phyloP scores from a whole-genome alignment of 2,888 invertebrate species.

The Geotrupes spiniger region DNA sequence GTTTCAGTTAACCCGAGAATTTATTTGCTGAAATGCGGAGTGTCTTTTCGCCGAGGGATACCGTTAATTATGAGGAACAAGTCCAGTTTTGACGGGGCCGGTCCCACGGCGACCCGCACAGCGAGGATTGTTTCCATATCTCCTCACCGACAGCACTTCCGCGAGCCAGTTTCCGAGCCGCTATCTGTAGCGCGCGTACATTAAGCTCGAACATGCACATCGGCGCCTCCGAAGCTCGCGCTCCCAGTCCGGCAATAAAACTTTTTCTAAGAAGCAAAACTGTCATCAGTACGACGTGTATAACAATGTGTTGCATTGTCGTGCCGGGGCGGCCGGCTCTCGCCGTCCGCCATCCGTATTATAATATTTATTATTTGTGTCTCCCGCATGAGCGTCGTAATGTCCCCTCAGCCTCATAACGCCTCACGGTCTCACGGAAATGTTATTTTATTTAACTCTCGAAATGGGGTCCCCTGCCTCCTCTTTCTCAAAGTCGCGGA shows the following conservation, averaged over 20 bases:
- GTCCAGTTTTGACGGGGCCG: constrained; percentile 48
- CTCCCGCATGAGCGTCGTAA: constrained; percentile 45
- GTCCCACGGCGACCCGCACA: constrained; percentile 36
- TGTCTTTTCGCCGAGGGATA: constrained; percentile 50
- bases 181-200: constrained; percentile 28
- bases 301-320: constrained; percentile 51
- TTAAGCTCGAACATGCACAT: constrained; percentile 36
- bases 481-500: constrained; percentile 49
- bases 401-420: constrained; percentile 47
- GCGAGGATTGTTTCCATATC: constrained; percentile 30
- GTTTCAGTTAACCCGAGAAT: constrained; percentile 40
- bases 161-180: constrained; percentile 15
- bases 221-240: constrained; percentile 27
- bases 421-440: constrained; percentile 45
- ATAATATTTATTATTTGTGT: constrained; percentile 54
- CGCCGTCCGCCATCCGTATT: constrained; percentile 45
- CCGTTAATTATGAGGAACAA: constrained; percentile 66
- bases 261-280: constrained; percentile 50
- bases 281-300: constrained; percentile 48
- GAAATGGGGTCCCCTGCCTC: constrained; percentile 46
- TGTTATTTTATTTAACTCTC: constrained; percentile 50
- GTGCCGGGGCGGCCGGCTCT: constrained; percentile 36
- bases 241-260: constrained; percentile 47
- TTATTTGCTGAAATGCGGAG: constrained; percentile 35
- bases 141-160: constrained; percentile 27